Conservation (phyloP, 2,888 invertebrate species). For the Terebella lapidaria region DNA sequence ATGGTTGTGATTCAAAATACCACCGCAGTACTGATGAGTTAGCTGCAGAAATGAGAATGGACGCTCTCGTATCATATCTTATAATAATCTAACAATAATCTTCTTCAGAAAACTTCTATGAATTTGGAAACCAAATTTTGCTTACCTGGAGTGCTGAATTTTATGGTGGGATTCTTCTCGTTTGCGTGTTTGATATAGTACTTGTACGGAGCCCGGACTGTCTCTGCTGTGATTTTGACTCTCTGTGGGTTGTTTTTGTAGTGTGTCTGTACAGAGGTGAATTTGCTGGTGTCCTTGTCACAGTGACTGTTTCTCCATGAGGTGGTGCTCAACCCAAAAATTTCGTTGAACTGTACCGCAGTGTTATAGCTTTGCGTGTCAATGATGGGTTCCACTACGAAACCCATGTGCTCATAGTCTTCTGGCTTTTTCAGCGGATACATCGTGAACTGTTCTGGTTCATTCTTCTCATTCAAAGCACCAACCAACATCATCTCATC, state of each 20-base stretch:
- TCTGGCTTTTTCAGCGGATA: slow-evolving; percentile 7
- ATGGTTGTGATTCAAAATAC: slow-evolving; percentile 18
- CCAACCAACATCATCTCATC: slow-evolving; percentile 39
- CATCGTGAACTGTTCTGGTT: slow-evolving; percentile 9
- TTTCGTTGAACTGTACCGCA: slow-evolving; percentile 33
- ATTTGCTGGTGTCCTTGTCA: slow-evolving; percentile 12
- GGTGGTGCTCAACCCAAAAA: slow-evolving; percentile 31
- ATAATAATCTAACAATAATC: too few relatives aligned
- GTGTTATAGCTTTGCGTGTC: neutral
- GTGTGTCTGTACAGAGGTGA: slow-evolving; percentile 11
- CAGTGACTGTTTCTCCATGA: slow-evolving; percentile 17
- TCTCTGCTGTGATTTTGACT: slow-evolving; percentile 11
- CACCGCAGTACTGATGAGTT: slow-evolving; percentile 35
- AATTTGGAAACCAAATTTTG: too few relatives aligned
- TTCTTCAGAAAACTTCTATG: too few relatives aligned
- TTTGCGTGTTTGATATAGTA: slow-evolving; percentile 31
- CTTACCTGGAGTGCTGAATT: slow-evolving; percentile 36
- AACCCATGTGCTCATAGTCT: neutral
- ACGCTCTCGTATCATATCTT: too few relatives aligned
- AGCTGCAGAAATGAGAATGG: slow-evolving; percentile 27
- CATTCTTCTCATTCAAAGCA: neutral
- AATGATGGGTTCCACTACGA: neutral
- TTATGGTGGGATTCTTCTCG: slow-evolving; percentile 32
- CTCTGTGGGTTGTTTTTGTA: slow-evolving; percentile 10
- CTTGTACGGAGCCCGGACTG: slow-evolving; percentile 14